Evolutionary conservation across 2,113 vertebrate species (phyloP), one percentile per base, ranked within the genome.

Genomic region (Atractosteus spatula): DNA sequence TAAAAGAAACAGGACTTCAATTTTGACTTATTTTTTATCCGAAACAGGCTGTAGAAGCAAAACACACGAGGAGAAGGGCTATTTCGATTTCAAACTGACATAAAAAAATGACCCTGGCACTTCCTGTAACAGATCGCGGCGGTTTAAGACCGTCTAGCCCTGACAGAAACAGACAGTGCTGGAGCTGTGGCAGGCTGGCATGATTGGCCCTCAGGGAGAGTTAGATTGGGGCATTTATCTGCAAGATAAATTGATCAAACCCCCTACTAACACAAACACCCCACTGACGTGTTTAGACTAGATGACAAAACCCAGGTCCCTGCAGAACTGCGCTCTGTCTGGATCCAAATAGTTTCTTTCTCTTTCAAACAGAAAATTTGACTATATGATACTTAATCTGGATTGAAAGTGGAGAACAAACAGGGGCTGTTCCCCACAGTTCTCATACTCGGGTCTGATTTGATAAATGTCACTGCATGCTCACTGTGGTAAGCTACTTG

Each of bases 331-430:
- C 68, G 65, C 80, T 62, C 82, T 81, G 79, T 83, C 72, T 87
- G 80, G 75, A 76, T 67, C 61, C 71, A 77, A 70, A 54, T 85
- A 82, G 80, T 79, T 83, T 81, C 86, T 87, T 80, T 71, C 84
- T 82, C 47, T 79, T 77, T 45, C 77, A 41, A 74, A 84, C 84
- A 79, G 83, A 80, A 80, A 75, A 84, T 89, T 89, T 88, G 87
- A 87, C 88, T 81, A 84, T 75, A 71, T 77, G 85, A 86, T 87
- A 88, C 86, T 90, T 90, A 89, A 90, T 90, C 87, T 88, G 80
- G 85, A 88, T 81, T 84, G 84, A 85, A 90, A 91, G 83, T 82
- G 78, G 82, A 86, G 85, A 89, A 83, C 69, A 72, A 69, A 76
- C 75, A 63, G 29, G 67, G 68, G 44, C 29, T 75, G 61, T 77